Conservation (phyloP, 2,113 vertebrate species). For the Eptatretus burgeri region DNA sequence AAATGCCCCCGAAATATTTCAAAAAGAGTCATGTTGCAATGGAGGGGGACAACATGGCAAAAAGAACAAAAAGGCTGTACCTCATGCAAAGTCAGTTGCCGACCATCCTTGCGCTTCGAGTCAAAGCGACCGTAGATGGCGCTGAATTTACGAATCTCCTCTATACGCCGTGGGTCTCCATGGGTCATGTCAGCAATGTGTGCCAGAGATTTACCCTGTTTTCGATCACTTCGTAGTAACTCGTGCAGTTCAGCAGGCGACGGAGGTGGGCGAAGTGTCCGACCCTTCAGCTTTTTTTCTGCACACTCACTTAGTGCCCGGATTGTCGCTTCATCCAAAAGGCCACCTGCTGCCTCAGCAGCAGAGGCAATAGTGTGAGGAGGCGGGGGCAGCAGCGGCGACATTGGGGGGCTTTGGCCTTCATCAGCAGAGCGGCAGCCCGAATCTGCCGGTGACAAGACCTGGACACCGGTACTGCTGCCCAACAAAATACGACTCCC, state of each 20-base stretch:
- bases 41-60: background rate
- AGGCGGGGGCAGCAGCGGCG: slow-evolving; percentile 14
- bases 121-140: slow-evolving; percentile 75
- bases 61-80: slow-evolving; percentile 19
- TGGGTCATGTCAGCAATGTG: slow-evolving; percentile 69
- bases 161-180: slow-evolving; percentile 41
- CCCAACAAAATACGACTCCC: too few species aligned
- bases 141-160: slow-evolving; percentile 74
- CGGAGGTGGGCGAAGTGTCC: slow-evolving; percentile 34
- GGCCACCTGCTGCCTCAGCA: slow-evolving; percentile 12
- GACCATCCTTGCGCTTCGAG: slow-evolving; percentile 60
- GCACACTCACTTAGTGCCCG: slow-evolving; percentile 47
- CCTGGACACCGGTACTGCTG: background rate
- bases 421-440: slow-evolving; percentile 5
- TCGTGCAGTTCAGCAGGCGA: slow-evolving; percentile 32
- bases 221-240: slow-evolving; percentile 64
- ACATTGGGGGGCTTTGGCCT: slow-evolving; percentile 14
- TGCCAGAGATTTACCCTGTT: slow-evolving; percentile 53
- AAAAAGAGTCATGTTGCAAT: too few species aligned
- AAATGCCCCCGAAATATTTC: too few species aligned
- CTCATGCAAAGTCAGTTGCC: slow-evolving; percentile 74
- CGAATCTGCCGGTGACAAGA: slow-evolving; percentile 1
- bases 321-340: slow-evolving; percentile 39
- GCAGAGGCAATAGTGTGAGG: slow-evolving; percentile 1
- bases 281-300: slow-evolving; percentile 42